Conservation (phyloP, 2,888 invertebrate genomes). For the Machimus rusticus region DNA sequence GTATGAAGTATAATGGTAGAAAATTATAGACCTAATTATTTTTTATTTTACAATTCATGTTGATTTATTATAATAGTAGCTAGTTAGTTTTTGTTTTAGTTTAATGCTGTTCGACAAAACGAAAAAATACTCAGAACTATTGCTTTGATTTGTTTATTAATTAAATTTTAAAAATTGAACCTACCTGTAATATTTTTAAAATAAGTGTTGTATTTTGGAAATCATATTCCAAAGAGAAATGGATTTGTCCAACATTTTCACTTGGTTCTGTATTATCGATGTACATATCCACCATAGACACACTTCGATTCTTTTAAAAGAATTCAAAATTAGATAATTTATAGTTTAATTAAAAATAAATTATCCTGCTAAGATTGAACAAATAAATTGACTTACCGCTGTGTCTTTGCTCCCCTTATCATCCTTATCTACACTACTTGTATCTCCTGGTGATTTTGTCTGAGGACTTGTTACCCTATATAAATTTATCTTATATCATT, state of each 20-base stretch:
- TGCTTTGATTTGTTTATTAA: no score
- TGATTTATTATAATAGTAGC: no score
- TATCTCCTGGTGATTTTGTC: constrained; percentile 78
- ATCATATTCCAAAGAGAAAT: constrained; percentile 92
- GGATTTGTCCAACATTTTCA: constrained; percentile 93
- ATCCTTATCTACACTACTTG: constrained; percentile 66
- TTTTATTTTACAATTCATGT: no score
- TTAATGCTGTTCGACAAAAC: no score
- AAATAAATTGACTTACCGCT: neutral
- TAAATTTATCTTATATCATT: neutral
- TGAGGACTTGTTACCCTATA: constrained; percentile 65
- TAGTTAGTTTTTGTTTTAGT: no score
- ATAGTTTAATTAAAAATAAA: no score
- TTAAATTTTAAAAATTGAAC: constrained; percentile 48
- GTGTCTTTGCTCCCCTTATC: constrained; percentile 50
- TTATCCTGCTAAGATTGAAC: no score
- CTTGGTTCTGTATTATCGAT: constrained; percentile 92
- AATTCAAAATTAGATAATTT: no score
- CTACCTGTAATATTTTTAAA: constrained; percentile 87
- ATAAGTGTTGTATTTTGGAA: constrained; percentile 92
- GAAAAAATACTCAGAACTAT: no score
- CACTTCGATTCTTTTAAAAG: constrained; percentile 78
- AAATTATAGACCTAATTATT: neutral
- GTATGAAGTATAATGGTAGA: neutral
- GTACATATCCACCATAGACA: constrained; percentile 93